Evolutionary conservation across 2,797 vertebrate genomes (phyloP), one percentile per base, ranked within the genome.

Genomic region (Notoglanidium macrostoma): DNA sequence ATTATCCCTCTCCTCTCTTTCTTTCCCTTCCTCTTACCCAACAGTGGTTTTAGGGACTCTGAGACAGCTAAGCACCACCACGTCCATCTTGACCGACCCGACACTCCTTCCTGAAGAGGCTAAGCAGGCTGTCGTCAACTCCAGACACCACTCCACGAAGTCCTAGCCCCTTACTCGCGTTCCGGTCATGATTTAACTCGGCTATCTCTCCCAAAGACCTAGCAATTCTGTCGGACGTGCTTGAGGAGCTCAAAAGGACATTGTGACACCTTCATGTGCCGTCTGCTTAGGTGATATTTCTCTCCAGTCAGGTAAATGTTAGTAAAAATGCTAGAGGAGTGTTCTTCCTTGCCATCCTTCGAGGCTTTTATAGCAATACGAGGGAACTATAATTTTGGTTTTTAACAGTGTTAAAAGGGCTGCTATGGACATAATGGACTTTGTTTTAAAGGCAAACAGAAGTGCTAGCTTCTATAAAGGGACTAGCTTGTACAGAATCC

Each of bases 61-160:
- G 51, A 95, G 97, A 59, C 97, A 98, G 65, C 94, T 99, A 87
- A 97, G 97, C 92, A 98, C 95, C 21, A 97, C 94, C 90, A 99
- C 98, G 0, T 97, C 97, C 67, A 95, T 99, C 68, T 96, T 99
- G 54, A 96, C 94, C 0, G 96, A 99, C 87, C 98, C 98, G 0
- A 92, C 95, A 0, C 85, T 92, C 90, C 95, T 99, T 91, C 96
- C 96, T 0, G 95, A 98, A 84, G 97, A 99, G 95, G 98, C 97
- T 0, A 91, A 92, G 0, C 93, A 97, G 90, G 97, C 97, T 0
- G 95, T 96, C 79, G 84, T 87, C 17, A 94, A 93, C 74, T 86
- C 92, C 10, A 92, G 87, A 91, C 92, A 94, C 87, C 90, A 91
- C 46, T 83, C 89, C 0, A 95, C 91, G 3, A 94, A 96, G 49